phyloP scores from a whole-genome alignment of 2,113 vertebrate species.

The Petrocephalus microphthalmus region DNA sequence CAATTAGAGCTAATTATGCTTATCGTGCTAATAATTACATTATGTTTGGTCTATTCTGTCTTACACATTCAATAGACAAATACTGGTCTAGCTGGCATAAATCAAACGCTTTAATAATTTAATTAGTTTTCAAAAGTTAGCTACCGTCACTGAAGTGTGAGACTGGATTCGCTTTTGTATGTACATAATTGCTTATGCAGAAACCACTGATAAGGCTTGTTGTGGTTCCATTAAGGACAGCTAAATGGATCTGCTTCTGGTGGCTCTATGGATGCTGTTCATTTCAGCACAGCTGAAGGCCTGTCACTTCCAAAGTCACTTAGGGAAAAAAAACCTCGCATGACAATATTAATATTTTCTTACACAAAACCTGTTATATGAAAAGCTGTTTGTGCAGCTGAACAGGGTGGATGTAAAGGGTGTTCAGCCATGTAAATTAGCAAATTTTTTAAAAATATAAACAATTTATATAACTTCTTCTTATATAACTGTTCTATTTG shows the following conservation, averaged over 20 bases:
- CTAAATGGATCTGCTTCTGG: not conserved
- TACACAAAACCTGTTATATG: constrained; percentile 3
- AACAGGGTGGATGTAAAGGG: not conserved
- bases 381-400: not conserved
- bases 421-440: not conserved
- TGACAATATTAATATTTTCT: not conserved
- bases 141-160: not conserved
- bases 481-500: constrained; percentile 9
- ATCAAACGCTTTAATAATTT: constrained; percentile 10
- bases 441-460: not conserved
- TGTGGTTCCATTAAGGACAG: constrained; percentile 7
- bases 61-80: not conserved
- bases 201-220: not conserved
- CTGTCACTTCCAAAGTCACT: not conserved
- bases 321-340: not conserved
- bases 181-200: not conserved
- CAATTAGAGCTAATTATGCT: not conserved
- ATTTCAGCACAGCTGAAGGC: not conserved
- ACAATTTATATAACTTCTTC: constrained; percentile 8
- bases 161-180: not conserved
- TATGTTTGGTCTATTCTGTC: not conserved
- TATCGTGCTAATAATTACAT: not conserved
- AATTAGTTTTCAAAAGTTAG: constrained; percentile 4
- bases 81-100: not conserved
- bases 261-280: not conserved